Evolutionary conservation across 2,113 vertebrate species (phyloP), one percentile per base, ranked within the genome.

Genomic region (Pelecanoides urinatrix): DNA sequence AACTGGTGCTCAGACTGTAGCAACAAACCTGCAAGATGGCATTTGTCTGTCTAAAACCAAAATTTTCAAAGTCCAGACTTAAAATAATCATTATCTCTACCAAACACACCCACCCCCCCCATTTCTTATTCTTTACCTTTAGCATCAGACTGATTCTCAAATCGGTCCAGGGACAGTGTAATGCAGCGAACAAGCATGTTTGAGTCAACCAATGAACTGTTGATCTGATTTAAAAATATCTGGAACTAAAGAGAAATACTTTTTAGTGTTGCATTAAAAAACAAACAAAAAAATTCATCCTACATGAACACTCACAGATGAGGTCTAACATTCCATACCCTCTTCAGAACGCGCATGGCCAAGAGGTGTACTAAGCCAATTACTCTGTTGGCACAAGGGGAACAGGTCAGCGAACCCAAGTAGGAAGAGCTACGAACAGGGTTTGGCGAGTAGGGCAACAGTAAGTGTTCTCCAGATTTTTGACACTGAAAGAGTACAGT

Each of bases 121-220:
- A 11, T 1, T 49, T 27, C 38, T 63, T 15, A 16, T 21, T 63
- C 70, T 26, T 96, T 90, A 98, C 98, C 98, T 98, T 98, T 98
- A 97, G 98, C 97, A 87, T 98, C 98, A 56, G 98, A 98, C 77
- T 99, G 99, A 70, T 98, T 99, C 97, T 99, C 99, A 86, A 99
- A 99, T 16, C 99, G 98, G 96, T 99, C 99, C 96, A 99, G 97
- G 2, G 99, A 99, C 53, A 99, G 97, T 4, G 99, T 99, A 42
- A 99, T 99, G 75, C 99, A 99, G 93, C 99, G 99, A 86, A 99
- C 99, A 36, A 99, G 97, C 99, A 99, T 99, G 97, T 99, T 99
- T 0, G 99, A 99, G 98, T 99, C 99, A 88, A 99, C 99, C 81
- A 99, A 91, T 0, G 99, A 99, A 92, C 99, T 99, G 98, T 99